These are phyloP conservation scores for Drosophila fuyamai DNA, from an alignment of 1,140 invertebrate genomes.

Conservation along the genomic window DNA sequence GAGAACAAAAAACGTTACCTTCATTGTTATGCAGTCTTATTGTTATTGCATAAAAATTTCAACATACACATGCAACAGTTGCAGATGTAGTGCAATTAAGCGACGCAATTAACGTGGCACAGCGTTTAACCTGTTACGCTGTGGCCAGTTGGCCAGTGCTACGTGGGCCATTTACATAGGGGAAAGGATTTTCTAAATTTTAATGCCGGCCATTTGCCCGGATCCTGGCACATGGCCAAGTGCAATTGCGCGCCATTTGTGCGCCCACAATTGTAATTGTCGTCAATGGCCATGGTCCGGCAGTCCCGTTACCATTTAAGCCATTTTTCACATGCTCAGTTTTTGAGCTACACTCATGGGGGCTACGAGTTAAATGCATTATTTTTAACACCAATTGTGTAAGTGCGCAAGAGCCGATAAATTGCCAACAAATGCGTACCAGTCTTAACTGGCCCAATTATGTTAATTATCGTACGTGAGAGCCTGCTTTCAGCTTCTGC, in stretches of 20 bases:
- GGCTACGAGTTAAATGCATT: constrained; percentile 64
- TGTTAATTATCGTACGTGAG: constrained; percentile 73
- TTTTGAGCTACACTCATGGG: constrained; percentile 26
- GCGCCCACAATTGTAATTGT: constrained; percentile 70
- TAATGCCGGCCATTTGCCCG: constrained; percentile 67
- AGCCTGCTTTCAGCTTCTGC: constrained; percentile 11
- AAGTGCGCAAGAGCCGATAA: constrained; percentile 56
- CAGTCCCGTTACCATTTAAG: constrained; percentile 34
- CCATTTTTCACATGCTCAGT: constrained; percentile 67
- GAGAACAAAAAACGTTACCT: constrained; percentile 28
- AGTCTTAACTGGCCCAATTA: constrained; percentile 71
- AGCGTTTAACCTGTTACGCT: constrained; percentile 80
- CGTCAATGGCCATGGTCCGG: constrained; percentile 28
- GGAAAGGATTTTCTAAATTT: constrained; percentile 76
- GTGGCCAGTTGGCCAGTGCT: constrained; percentile 15
- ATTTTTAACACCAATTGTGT: constrained; percentile 77
- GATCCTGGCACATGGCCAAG: constrained; percentile 40
- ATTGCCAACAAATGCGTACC: constrained; percentile 65
- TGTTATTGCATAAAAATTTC: constrained; percentile 82
- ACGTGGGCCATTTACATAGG: constrained; percentile 58
- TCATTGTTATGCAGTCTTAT: constrained; percentile 80
- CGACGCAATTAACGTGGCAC: constrained; percentile 77
- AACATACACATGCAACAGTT: constrained; percentile 65
- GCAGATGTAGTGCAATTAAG: constrained; percentile 78
- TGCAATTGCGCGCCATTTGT: constrained; percentile 74